Base-by-base conservation (phyloP, 2,797 vertebrate species). In the Siniperca undulata region DNA sequence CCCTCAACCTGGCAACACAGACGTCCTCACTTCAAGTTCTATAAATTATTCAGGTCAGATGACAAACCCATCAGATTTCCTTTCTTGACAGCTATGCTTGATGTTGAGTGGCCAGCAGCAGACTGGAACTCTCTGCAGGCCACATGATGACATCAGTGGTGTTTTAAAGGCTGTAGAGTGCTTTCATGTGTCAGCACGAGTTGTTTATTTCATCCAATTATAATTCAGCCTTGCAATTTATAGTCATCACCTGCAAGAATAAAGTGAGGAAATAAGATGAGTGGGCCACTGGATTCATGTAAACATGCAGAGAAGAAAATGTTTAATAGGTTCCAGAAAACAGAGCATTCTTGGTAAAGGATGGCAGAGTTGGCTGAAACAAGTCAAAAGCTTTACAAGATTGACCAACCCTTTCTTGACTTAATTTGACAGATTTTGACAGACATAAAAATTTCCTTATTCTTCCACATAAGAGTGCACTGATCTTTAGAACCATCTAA, bases 1-100 rank as follows among this genome's bases (percentile, higher is more conserved):
- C 78, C 78, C 70, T 80, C 74, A 87, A 88, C 87, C 88, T 93
- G 93, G 93, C 92, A 89, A 88, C 79, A 78, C 65, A 72, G 82
- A 93, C 77, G 91, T 89, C 78, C 73, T 87, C 84, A 86, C 88
- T 77, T 86, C 52, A 48, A 50, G 78, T 59, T 82, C 83, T 74
- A 55, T 90, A 81, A 91, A 88, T 91, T 81, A 90, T 90, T 86
- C 87, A 86, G 88, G 86, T 88, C 78, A 72, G 77, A 85, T 64
- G 76, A 87, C 12, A n/a, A 78, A 82, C 38, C 73, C 62, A 65
- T 77, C 75, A 67, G 56, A 73, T 68, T 72, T 61, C 5, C 40
- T 56, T 60, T 30, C 70, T 40, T 70, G 75, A 78, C 44, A 61
- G 72, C 3, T 5, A 40, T 4, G 38, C 67, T 65, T 46, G 40